These are phyloP conservation scores for Oeneis ivallda DNA, from an alignment of 2,888 invertebrate genomes.

Conservation along the genomic window DNA sequence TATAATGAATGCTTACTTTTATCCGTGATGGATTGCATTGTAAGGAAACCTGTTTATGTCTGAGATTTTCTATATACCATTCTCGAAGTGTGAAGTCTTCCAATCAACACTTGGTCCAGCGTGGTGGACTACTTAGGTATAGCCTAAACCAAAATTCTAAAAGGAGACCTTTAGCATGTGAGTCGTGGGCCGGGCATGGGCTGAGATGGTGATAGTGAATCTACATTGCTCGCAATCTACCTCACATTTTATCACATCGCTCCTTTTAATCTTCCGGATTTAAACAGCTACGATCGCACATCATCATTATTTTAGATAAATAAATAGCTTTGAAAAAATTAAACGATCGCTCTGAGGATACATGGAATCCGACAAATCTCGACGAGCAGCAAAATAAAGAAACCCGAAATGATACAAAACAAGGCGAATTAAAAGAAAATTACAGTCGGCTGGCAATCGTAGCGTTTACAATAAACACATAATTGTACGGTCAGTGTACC, in stretches of 20 bases:
- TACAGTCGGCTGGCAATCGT: constrained; percentile 77
- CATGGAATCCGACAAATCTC: constrained; percentile 60
- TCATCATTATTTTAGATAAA: constrained; percentile 19
- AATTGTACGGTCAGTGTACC: constrained; percentile 79
- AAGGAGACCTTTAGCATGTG: too few species aligned
- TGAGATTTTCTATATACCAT: too few species aligned
- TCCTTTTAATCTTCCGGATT: background rate
- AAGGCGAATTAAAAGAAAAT: constrained; percentile 80
- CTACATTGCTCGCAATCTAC: too few species aligned
- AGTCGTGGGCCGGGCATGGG: too few species aligned
- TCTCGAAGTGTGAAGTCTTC: too few species aligned
- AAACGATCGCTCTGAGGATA: constrained; percentile 26
- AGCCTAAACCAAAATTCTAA: too few species aligned
- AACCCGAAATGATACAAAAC: constrained; percentile 79
- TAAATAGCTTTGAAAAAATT: constrained; percentile 27
- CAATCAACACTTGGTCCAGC: too few species aligned
- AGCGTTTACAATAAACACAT: constrained; percentile 83
- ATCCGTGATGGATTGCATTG: too few species aligned
- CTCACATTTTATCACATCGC: background rate
- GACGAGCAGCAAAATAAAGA: constrained; percentile 68
- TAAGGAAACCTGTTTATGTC: too few species aligned
- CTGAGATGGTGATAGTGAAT: too few species aligned
- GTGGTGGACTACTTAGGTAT: too few species aligned
- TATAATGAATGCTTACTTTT: too few species aligned
- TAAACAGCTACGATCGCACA: background rate